A percentile compares a stretch with the other conserved stretches of the same genome.
Evolutionary conservation across 2,113 vertebrate species (phyloP).

Genomic region (Clarias macrocephalus): DNA sequence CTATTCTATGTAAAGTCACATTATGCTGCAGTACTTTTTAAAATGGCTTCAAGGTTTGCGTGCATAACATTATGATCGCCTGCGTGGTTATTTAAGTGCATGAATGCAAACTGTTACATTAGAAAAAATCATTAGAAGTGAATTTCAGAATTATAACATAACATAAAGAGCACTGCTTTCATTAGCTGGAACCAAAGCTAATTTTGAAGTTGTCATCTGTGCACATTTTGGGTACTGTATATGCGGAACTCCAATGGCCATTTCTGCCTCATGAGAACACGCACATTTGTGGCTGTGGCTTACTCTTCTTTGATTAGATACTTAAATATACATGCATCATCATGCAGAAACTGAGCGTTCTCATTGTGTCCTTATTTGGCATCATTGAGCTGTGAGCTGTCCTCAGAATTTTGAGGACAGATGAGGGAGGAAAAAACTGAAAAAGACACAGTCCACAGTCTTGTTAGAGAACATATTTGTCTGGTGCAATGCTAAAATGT

Average conservation of each 20-base stretch:
- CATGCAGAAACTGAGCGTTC: neutral
- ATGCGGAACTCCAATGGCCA: neutral
- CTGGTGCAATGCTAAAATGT: neutral
- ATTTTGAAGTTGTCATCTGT: neutral
- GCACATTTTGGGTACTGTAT: neutral
- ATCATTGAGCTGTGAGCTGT: conserved; percentile 5
- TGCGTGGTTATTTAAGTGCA: neutral
- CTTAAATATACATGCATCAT: conserved; percentile 27
- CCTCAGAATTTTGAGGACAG: conserved; percentile 15
- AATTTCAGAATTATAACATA: neutral
- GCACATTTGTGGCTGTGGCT: conserved; percentile 16
- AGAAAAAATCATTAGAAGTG: neutral
- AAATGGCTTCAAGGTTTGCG: neutral
- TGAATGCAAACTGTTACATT: neutral
- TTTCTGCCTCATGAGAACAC: neutral
- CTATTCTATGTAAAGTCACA: neutral
- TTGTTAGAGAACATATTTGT: conserved; percentile 1
- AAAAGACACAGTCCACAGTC: neutral
- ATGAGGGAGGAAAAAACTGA: neutral
- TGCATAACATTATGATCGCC: neutral
- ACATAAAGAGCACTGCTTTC: neutral
- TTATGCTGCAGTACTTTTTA: neutral
- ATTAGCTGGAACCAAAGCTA: neutral
- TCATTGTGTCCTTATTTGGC: conserved; percentile 17
- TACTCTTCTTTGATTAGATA: conserved; percentile 44